Evolutionary conservation across 30 jellyfish, hydroid and myxozoan species (phyloP), one percentile per base, ranked within the genome.

Genomic region (Turritopsis rubra): DNA sequence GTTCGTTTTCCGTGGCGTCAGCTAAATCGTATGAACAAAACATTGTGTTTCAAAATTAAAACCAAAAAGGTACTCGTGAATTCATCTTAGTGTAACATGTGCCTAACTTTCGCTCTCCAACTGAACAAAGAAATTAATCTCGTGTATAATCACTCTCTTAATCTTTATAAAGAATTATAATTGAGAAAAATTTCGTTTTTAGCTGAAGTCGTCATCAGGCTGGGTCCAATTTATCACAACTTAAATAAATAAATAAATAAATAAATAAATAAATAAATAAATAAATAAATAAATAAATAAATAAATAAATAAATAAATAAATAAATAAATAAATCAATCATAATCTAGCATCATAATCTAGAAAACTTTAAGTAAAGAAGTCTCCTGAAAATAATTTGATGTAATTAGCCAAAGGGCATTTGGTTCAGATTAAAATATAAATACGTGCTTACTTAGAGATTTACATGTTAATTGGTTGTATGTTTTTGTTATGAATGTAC

Each of bases 1-100:
- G 79, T 24, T 93, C 99, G 52, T 93, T 90, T 26, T 93, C 99
- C 1, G 96, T 89, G 41, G 99, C 99, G 79, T 93, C 96, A 53
- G 96, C 99, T 93, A 29, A 41, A 41, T 41, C 60, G 13, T 41
- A 41, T 13, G 13, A 13, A n/a, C n/a, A n/a, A n/a, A n/a, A n/a
- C n/a, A n/a, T n/a, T n/a, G n/a, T n/a, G n/a, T n/a, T n/a, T n/a
- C n/a, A n/a, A n/a, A n/a, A n/a, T n/a, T n/a, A 41, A 41, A 41
- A 13, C 60, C 5, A 41, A 3, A 13, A 41, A 13, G 13, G 5
- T 41, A 41, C 5, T 41, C 60, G 13, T 41, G 60, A 41, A 41
- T n/a, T n/a, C n/a, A n/a, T n/a, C n/a, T n/a, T n/a, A n/a, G 60
- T 41, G 60, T 41, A 41, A 41, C 60, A 41, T 13, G 60, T 5